Conservation (phyloP, 2,797 vertebrate species). For the Macrochelys suwanniensis region DNA sequence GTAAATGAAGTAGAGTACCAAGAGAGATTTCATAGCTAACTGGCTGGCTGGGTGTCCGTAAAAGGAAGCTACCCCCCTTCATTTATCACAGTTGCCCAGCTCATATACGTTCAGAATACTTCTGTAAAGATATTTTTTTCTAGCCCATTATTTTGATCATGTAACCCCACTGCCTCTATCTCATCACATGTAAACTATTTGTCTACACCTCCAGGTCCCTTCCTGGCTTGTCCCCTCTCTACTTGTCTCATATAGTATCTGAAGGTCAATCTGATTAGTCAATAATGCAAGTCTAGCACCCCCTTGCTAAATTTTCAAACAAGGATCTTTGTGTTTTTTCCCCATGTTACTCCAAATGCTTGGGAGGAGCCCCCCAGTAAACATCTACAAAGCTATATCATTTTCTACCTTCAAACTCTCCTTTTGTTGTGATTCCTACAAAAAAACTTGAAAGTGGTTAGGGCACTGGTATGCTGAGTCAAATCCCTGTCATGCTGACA, state of each 20-base stretch:
- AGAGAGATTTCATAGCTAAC: too few species aligned
- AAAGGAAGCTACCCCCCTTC: too few species aligned
- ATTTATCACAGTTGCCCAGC: too few species aligned
- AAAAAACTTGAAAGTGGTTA: not conserved
- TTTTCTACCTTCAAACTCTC: not conserved
- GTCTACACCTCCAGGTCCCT: not conserved
- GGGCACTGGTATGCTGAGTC: not conserved
- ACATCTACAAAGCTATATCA: not conserved
- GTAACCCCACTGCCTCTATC: not conserved
- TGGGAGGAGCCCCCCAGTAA: not conserved
- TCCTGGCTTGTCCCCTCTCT: not conserved
- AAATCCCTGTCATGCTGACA: not conserved
- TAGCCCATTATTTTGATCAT: not conserved
- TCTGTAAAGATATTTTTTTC: not conserved
- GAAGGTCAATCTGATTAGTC: not conserved
- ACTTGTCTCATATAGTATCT: not conserved
- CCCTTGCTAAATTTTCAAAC: not conserved
- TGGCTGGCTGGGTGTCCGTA: too few species aligned
- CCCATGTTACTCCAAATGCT: not conserved
- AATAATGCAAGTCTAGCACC: not conserved
- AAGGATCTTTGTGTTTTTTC: not conserved
- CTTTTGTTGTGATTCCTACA: not conserved
- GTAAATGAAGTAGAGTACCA: too few species aligned
- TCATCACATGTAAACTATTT: not conserved
- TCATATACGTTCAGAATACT: too few species aligned